Evolutionary conservation across 2,888 invertebrate genomes (phyloP).

Genomic region (Odontocerum albicorne): DNA sequence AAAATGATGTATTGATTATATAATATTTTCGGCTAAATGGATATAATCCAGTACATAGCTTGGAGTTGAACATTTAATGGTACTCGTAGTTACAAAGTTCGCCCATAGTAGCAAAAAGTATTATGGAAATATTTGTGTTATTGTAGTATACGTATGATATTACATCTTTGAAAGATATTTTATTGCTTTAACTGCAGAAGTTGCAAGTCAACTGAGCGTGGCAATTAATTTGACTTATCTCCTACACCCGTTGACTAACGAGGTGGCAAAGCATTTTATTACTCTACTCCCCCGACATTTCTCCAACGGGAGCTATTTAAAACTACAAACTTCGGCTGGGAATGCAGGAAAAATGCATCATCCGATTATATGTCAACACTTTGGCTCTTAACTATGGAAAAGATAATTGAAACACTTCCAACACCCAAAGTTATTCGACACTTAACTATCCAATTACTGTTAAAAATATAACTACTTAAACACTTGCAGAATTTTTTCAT

Average conservation of each 20-base stretch:
- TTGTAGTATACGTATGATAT: not conserved
- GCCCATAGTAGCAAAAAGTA: not conserved
- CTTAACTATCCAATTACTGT: too few relatives aligned
- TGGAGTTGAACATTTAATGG: too few relatives aligned
- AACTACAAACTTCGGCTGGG: not conserved
- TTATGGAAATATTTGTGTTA: not conserved
- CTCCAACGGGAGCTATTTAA: conserved; percentile 19
- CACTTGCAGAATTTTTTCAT: too few relatives aligned
- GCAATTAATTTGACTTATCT: conserved; percentile 35
- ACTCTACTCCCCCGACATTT: not conserved
- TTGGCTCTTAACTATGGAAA: too few relatives aligned
- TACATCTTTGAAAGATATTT: too few relatives aligned
- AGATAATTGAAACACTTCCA: too few relatives aligned
- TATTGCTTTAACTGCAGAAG: conserved; percentile 1
- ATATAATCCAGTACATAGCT: too few relatives aligned
- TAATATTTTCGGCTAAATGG: too few relatives aligned
- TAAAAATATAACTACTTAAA: too few relatives aligned
- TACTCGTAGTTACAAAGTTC: too few relatives aligned
- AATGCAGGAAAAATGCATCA: conserved; percentile 8
- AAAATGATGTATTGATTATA: too few relatives aligned
- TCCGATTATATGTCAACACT: conserved; percentile 1
- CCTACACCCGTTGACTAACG: conserved; percentile 33
- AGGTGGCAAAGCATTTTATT: conserved; percentile 35
- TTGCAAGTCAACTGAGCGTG: conserved; percentile 24
- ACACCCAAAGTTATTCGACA: too few relatives aligned